Percentiles rank a stretch among this genome's conserved stretches.
Conservation (phyloP, 2,888 invertebrate genomes). For the Dynastes tityus region DNA sequence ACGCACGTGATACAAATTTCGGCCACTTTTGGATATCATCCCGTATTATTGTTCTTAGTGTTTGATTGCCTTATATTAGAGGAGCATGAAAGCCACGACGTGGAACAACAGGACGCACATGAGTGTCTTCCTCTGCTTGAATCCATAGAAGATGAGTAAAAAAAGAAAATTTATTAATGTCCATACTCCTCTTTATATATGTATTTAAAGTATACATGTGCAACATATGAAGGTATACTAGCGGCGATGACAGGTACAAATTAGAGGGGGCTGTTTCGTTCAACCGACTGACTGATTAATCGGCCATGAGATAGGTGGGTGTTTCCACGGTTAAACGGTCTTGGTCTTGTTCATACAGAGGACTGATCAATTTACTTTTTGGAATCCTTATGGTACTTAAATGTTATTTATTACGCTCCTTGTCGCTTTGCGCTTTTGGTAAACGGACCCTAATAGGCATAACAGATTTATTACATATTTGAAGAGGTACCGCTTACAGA, state of each 20-base stretch:
- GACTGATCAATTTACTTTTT: constrained; percentile 36
- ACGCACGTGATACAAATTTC: too few relatives aligned
- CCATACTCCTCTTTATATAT: not conserved
- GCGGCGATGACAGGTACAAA: constrained; percentile 54
- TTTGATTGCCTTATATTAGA: too few relatives aligned
- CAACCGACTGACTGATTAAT: constrained; percentile 53
- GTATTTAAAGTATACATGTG: too few relatives aligned
- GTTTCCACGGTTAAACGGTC: constrained; percentile 14
- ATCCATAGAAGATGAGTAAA: not conserved
- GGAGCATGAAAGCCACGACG: too few relatives aligned
- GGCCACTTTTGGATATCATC: too few relatives aligned
- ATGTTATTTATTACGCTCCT: constrained; percentile 28
- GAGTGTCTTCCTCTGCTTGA: not conserved
- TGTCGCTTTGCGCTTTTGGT: not conserved
- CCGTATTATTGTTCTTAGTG: too few relatives aligned
- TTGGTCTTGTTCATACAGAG: not conserved
- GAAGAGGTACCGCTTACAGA: too few relatives aligned
- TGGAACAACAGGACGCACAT: too few relatives aligned
- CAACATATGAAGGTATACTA: constrained; percentile 38
- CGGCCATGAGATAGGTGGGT: constrained; percentile 50
- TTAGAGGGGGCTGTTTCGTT: constrained; percentile 50
- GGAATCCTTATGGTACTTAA: not conserved
- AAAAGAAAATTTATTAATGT: constrained; percentile 33
- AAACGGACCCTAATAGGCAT: not conserved
- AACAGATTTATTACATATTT: not conserved